Percentiles rank a stretch among this genome's conserved stretches.
Conservation (phyloP, 2,113 vertebrate genomes). For the Anser cygnoides region DNA sequence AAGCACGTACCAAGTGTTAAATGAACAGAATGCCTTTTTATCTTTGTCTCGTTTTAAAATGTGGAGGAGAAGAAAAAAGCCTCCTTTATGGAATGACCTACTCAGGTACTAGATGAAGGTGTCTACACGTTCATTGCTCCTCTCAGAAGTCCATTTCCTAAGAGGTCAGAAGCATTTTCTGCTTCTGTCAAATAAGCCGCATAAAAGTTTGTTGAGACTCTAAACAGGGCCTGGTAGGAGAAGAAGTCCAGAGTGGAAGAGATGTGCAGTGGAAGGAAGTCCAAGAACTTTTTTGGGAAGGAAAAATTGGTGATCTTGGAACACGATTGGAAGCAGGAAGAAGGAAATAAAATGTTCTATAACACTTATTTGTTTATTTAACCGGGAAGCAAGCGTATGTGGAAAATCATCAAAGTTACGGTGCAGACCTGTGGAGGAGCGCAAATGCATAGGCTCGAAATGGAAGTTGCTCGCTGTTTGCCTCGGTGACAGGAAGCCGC, state of each 20-base stretch:
- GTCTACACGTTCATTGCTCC: background rate
- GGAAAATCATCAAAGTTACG: accelerated
- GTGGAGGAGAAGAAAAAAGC: background rate
- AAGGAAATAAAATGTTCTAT: background rate
- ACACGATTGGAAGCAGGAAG: background rate
- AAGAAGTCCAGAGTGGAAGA: no score
- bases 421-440: background rate
- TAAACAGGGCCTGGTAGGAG: background rate
- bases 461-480: background rate
- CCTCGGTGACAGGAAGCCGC: constrained; percentile 17
- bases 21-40: background rate
- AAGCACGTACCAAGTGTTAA: background rate
- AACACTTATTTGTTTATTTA: background rate
- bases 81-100: background rate
- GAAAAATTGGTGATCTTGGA: background rate
- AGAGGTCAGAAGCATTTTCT: background rate
- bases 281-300: background rate
- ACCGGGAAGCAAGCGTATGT: background rate
- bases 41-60: background rate
- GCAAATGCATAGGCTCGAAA: background rate
- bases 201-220: background rate
- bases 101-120: no score
- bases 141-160: background rate
- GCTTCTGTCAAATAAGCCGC: background rate
- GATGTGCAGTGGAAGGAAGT: background rate